phyloP scores from a whole-genome alignment of 2,797 vertebrate genomes.

The Ptychobarbus kaznakovi region DNA sequence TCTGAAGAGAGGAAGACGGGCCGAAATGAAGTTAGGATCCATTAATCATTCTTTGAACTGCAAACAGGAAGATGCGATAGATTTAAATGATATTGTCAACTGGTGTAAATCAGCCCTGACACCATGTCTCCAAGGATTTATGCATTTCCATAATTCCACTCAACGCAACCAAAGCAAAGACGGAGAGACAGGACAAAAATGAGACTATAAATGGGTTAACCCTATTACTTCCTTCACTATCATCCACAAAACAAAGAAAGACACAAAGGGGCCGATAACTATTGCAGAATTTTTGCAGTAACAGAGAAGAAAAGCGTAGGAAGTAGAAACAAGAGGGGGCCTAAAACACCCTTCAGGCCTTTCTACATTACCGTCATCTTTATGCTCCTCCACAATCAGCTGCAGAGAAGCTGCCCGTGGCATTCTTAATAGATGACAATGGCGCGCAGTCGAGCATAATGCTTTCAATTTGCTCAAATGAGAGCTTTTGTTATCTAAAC shows the following conservation, averaged over 20 bases:
- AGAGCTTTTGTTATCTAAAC: conserved; percentile 41
- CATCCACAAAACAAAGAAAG: conserved; percentile 24
- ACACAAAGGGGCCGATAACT: conserved; percentile 1
- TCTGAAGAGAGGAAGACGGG: conserved; percentile 72
- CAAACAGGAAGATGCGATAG: neutral
- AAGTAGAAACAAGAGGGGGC: conserved; percentile 64
- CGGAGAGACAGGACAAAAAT: neutral
- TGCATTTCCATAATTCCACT: conserved; percentile 32
- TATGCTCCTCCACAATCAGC: conserved; percentile 64
- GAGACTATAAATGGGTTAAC: neutral
- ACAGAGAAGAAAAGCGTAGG: neutral
- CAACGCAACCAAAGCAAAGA: neutral
- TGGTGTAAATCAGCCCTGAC: conserved; percentile 31
- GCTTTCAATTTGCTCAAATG: conserved; percentile 28
- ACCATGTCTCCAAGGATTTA: conserved; percentile 19
- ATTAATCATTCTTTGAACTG: conserved; percentile 30
- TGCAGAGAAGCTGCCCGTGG: conserved; percentile 65
- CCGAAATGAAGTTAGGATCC: conserved; percentile 32
- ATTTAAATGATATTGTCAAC: conserved; percentile 26
- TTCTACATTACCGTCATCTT: conserved; percentile 72
- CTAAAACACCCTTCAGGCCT: conserved; percentile 65
- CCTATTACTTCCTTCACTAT: conserved; percentile 4
- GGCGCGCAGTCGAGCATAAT: conserved; percentile 62
- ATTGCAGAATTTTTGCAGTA: neutral
- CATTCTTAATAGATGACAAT: conserved; percentile 48